Evolutionary conservation across 2,888 invertebrate genomes (phyloP), one percentile per base, ranked within the genome.

Genomic region (Melieria picta): DNA sequence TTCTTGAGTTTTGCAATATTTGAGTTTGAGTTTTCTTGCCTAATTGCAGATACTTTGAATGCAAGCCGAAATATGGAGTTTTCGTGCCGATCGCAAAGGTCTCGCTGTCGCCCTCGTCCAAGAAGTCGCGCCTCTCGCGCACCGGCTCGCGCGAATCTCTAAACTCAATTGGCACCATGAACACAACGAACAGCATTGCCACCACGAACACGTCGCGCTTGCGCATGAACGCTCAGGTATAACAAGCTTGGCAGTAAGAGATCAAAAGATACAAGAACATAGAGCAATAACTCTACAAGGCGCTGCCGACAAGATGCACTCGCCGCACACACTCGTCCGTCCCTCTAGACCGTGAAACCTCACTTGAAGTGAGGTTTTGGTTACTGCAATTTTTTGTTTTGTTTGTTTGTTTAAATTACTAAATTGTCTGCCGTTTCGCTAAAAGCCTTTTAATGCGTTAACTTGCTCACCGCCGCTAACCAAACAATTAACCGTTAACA

Each of bases 71-170:
- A 83, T 94, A 93, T 88, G 99, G 99, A 3, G 89, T 99, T 74
- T 99, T 99, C 88, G 96, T 97, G 43, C 97, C 98, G 3, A 89
- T 94, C 71, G 91, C 93, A 81, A 98, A 98, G 89, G 95, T 98
- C 76, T 92, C 93, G 79, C 91, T 93, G 75, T 94, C 95, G 60
- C 96, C 95, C 47, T 92, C 93, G 66, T 91, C 91, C 65, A 90
- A 89, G 77, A 90, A 90, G 80, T 90, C 90, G 68, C 88, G 90
- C 50, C 88, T 93, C 74, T 93, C 93, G 79, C 90, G 92, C 77
- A 89, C 91, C 69, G 93, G 94, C 80, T 97, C 97, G 10, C 92
- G 94, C 80, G 96, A 96, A 85, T 97, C 97, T 58, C 89, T 97
- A 82, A 90, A 92, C 61, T 89, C 91, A 76, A 86, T 91, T 77